These are phyloP conservation scores for Drosophila percnosoma DNA, from an alignment of 2,888 invertebrate genomes.

Conservation along the genomic window DNA sequence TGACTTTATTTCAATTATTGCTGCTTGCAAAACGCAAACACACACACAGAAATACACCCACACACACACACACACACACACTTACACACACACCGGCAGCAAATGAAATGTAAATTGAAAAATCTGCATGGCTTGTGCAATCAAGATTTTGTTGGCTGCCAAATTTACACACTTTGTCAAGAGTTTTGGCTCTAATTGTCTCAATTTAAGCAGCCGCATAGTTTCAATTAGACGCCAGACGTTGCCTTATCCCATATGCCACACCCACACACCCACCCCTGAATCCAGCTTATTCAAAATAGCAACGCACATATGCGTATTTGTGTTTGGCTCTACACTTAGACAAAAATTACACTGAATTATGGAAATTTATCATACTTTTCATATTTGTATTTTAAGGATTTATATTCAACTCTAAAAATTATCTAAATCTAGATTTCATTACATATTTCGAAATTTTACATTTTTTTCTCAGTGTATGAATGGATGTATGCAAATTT, in stretches of 20 bases:
- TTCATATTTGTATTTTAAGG: too few species aligned
- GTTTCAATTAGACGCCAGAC: slow-evolving; percentile 71
- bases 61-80: slow-evolving; percentile 9
- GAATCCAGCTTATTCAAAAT: slow-evolving; percentile 26
- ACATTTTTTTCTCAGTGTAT: not conserved
- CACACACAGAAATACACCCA: slow-evolving; percentile 9
- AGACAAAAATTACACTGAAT: not conserved
- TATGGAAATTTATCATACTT: not conserved
- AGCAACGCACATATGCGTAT: slow-evolving; percentile 34
- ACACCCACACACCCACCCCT: not conserved
- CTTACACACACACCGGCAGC: slow-evolving; percentile 13
- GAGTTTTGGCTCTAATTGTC: slow-evolving; percentile 67
- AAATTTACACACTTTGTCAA: slow-evolving; percentile 37
- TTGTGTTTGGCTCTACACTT: not conserved
- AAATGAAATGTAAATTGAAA: slow-evolving; percentile 76
- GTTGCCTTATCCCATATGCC: slow-evolving; percentile 15
- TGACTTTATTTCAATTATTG: not conserved
- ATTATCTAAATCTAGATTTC: too few species aligned
- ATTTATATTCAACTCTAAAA: too few species aligned
- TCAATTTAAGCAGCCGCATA: slow-evolving; percentile 74
- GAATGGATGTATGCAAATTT: slow-evolving; percentile 68
- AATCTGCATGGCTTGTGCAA: slow-evolving; percentile 61
- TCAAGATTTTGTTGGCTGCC: slow-evolving; percentile 55
- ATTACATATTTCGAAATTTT: too few species aligned
- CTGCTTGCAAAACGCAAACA: not conserved